Evolutionary conservation across 2,888 invertebrate species (phyloP), one percentile per base, ranked within the genome.

Genomic region (Apomyelois bistriatella): DNA sequence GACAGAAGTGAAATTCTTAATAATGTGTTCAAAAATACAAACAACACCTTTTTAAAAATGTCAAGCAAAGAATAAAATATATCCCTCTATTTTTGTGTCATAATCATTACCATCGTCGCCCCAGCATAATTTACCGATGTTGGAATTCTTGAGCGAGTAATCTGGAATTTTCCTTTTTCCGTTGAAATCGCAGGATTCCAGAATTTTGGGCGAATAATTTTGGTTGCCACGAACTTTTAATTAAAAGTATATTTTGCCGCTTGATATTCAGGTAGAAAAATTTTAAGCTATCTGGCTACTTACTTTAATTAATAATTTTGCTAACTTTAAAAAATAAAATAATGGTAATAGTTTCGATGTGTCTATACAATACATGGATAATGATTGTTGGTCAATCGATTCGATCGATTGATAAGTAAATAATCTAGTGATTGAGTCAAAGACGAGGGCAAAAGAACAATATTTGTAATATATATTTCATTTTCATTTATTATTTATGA

Each of bases 101-200:
- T 35, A 47, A 47, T 35, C 35, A 47, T 47, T 47, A 16, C 16
- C 46, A 47, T 16, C 47, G n/a, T 9, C 15, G 16, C 35, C 16
- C 16, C 16, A 12, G 28, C 47, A 47, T 35, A 17, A 47, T 47
- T 47, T 15, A 47, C 47, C 47, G 35, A 47, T 47, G 32, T 32
- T 32, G 47, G 35, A 8, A 47, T 47, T 47, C 47, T 47, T 47
- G 35, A n/a, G 47, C 15, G 16, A 35, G 47, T 47, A 47, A 47
- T 47, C 47, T 16, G 47, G 35, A 47, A 47, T 47, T 47, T 47
- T 47, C 35, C 47, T 47, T 47, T 47, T 47, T 35, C 41, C 47
- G 15, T 6, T 16, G 9, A 32, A 47, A 35, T 47, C 10, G 2
- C 13, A 0, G 32, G 32, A 15, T 47, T 35, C 35, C 16, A 10